These are phyloP conservation scores for Stomorhina lunata DNA, from an alignment of 2,888 invertebrate species.

Conservation along the genomic window DNA sequence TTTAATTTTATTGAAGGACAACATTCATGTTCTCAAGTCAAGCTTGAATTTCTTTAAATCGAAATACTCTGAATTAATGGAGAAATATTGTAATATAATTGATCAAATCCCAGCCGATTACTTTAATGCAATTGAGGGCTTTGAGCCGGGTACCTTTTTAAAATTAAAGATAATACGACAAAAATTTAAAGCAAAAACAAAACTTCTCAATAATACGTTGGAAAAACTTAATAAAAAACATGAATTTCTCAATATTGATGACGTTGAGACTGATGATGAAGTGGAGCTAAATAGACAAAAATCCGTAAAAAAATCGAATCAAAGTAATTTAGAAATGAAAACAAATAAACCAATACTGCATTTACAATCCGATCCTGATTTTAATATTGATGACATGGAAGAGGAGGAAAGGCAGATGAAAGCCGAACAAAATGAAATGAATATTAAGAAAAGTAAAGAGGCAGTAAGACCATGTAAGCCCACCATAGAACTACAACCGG, in stretches of 20 bases:
- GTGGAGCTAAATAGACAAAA: conserved; percentile 65
- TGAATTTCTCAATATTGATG: conserved; percentile 24
- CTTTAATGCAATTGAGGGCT: conserved; percentile 83
- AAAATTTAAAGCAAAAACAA: conserved; percentile 82
- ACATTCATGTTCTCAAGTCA: conserved; percentile 68
- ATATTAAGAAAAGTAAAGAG: no score
- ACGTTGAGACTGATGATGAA: conserved; percentile 52
- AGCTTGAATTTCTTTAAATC: conserved; percentile 78
- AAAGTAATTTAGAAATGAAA: no score
- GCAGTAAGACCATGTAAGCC: not conserved
- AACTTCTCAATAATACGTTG: conserved; percentile 77
- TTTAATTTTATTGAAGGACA: conserved; percentile 66
- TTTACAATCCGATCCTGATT: not conserved
- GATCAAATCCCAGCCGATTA: conserved; percentile 84
- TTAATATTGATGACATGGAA: conserved; percentile 70
- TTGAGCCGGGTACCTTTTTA: conserved; percentile 81
- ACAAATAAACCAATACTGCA: not conserved
- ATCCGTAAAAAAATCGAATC: not conserved
- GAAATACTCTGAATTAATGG: conserved; percentile 83
- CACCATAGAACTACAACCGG: conserved; percentile 25
- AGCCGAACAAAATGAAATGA: not conserved
- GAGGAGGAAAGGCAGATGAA: conserved; percentile 70
- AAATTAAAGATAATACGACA: conserved; percentile 82
- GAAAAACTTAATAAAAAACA: conserved; percentile 68
- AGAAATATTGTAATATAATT: conserved; percentile 84